Conservation (phyloP, 2,888 invertebrate genomes). For the Cosmia trapezina region DNA sequence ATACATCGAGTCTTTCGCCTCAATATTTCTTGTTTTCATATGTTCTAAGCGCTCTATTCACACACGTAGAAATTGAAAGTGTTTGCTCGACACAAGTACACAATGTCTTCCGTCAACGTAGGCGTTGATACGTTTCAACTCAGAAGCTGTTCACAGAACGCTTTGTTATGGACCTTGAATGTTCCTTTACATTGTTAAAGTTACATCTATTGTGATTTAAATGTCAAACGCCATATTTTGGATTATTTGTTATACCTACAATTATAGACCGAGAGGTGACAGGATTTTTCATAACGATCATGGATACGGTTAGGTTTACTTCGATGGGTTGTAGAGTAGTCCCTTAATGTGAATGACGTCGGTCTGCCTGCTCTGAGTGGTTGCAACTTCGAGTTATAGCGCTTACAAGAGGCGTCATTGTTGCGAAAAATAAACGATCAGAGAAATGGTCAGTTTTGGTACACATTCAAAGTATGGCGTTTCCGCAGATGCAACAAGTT, state of each 20-base stretch:
- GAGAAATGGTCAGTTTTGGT: too few species aligned
- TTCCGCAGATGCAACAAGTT: too few species aligned
- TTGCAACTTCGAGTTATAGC: too few species aligned
- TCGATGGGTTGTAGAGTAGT: too few species aligned
- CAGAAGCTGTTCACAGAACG: constrained; percentile 42
- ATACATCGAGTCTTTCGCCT: constrained; percentile 12
- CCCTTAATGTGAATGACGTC: too few species aligned
- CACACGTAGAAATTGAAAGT: constrained; percentile 46
- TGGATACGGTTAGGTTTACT: too few species aligned
- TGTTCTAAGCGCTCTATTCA: constrained; percentile 12
- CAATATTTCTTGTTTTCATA: constrained; percentile 17
- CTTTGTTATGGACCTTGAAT: constrained; percentile 54
- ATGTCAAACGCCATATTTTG: constrained; percentile 47
- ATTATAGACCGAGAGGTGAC: too few species aligned
- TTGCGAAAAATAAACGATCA: too few species aligned
- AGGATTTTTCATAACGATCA: too few species aligned
- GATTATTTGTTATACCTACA: constrained; percentile 14
- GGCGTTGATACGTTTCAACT: constrained; percentile 44
- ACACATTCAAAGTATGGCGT: too few species aligned
- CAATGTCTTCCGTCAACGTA: constrained; percentile 31
- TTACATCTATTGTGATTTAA: constrained; percentile 53
- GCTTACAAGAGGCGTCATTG: too few species aligned
- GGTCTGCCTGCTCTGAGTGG: too few species aligned
- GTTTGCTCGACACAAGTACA: constrained; percentile 32
- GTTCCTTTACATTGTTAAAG: constrained; percentile 51